Evolutionary conservation across 2,888 invertebrate genomes (phyloP), one percentile per base, ranked within the genome.

Genomic region (Chrysolina oricalcia): DNA sequence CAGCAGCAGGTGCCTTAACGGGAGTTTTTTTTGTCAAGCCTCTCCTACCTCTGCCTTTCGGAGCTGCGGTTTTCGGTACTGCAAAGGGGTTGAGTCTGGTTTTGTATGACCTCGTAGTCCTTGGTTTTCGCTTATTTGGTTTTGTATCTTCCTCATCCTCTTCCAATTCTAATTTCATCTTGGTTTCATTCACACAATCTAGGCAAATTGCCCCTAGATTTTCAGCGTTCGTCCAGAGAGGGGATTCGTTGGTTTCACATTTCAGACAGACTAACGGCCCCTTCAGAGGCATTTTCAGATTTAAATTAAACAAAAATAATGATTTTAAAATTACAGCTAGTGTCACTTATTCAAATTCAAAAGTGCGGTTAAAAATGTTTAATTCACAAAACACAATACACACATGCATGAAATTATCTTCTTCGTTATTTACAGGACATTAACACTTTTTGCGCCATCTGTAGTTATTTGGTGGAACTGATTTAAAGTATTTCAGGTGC

Each of bases 21-120:
- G 96, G 95, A 27, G 92, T 92, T 83, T 94, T 93, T 87, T 96
- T 96, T 84, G 95, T 95, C 73, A 96, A 91, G 70, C 93, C 92
- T 76, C 97, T 90, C 2, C 97, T 91, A 17, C 95, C 94, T 82
- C 94, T 93, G 1, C 95, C 95, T 85, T 95, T 92, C 0, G 92
- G 90, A 4, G 89, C 80, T 0, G 85, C 73, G 13, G 83, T 80
- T 84, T 89, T 89, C 0, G 89, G 88, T n/a, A 88, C 77, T 27
- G 89, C 89, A 79, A 88, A 86, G 0, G 89, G 89, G 81, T 89
- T 90, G 62, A 87, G 78, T 80, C 89, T 84, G 1, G 89, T 89
- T 82, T 89, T 89, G 75, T 91, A 91, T 2, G 88, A 87, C 74
- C 91, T 87, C 0, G 91, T 90, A 1, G 91, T 89, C 72, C 93